phyloP scores from a whole-genome alignment of 2,797 vertebrate genomes.

The Salmo trutta region DNA sequence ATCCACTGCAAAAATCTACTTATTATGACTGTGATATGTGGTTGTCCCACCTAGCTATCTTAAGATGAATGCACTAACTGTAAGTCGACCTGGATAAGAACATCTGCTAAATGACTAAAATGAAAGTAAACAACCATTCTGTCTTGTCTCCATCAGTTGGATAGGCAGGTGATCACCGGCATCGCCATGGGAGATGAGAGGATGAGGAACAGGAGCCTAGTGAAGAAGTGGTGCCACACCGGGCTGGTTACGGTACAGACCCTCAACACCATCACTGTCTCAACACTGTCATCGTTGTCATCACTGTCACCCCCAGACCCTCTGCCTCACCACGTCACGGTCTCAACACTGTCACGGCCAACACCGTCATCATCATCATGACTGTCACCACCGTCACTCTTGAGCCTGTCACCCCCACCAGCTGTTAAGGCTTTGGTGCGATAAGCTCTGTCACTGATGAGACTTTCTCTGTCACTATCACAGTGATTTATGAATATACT shows the following conservation, averaged over 20 bases:
- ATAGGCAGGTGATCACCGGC: slow-evolving; percentile 87
- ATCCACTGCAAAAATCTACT: no score
- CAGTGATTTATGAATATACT: background rate
- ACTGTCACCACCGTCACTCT: background rate
- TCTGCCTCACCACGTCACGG: background rate
- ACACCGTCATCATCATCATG: no score
- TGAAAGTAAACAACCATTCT: background rate
- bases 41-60: no score
- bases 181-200: slow-evolving; percentile 84
- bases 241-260: slow-evolving; percentile 50
- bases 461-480: background rate
- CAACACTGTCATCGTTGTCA: background rate
- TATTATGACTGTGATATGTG: no score
- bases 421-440: background rate
- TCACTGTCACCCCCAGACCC: background rate
- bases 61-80: background rate
- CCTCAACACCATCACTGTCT: background rate
- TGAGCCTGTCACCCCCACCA: background rate
- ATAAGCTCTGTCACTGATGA: background rate
- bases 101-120: no score
- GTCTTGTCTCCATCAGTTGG: slow-evolving; percentile 72
- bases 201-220: slow-evolving; percentile 87
- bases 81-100: no score
- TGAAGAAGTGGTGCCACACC: slow-evolving; percentile 83
- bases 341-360: background rate